Base-by-base conservation (phyloP, 2,113 vertebrate genomes). In the Hemicordylus capensis region DNA sequence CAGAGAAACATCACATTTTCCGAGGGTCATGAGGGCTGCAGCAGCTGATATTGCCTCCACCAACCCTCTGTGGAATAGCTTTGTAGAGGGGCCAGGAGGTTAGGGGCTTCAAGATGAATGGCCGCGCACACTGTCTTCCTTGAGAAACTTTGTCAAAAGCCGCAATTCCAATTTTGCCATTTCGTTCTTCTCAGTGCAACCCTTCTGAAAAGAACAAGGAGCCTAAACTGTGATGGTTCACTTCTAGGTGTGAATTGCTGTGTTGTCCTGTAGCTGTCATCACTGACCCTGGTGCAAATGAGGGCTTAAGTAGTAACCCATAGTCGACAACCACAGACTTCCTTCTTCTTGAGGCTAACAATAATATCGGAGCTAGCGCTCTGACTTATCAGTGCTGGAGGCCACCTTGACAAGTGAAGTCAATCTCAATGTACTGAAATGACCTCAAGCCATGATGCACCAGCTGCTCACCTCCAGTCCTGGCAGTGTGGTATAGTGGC, bases 51-150 rank as follows among this genome's bases (percentile, higher is more conserved):
- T 67, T 85, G 76, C 66, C n/a, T 91, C 42, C 75, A 88, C 75
- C 89, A 87, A 63, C 42, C 59, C n/a, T 91, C 88, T 93, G 80
- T 78, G 85, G 91, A 91, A 89, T 85, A 78, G 70, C 44, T 76
- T 56, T 87, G 87, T 76, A 80, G 84, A 90, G 91, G 46, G 81
- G 75, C 83, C 63, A 20, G 73, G 85, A 89, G 85, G 90, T 90
- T 85, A 90, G 75, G 93, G 85, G 87, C 84, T 73, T 85, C 63
- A 80, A 93, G 89, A 80, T 80, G 91, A 94, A 91, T 89, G 80
- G 28, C 58, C 80, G 37, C 67, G 85, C 73, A 85, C 72, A 4
- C 86, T 85, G 83, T 26, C 83, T 90, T 91, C 76, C 85, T 11
- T 7, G 67, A 92, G 90, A 90, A 85, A 81, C 28, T 67, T 90